Percentiles rank a stretch among this genome's conserved stretches.
Conservation (phyloP, 2,113 vertebrate species). For the Macrotus californicus region DNA sequence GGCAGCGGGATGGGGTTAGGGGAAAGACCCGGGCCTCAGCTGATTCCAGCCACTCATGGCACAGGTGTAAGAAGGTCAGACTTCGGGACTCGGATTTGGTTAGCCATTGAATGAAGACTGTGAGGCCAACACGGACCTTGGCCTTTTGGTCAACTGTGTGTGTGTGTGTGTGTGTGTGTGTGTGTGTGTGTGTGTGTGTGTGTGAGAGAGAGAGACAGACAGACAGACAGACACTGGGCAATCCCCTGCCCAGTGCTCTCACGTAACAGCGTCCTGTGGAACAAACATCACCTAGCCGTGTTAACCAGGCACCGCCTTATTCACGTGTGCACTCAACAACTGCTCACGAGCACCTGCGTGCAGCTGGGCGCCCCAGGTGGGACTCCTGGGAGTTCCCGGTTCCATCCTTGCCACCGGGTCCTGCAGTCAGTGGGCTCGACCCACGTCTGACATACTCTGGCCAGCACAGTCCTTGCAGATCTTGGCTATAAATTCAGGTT, state of each 20-base stretch:
- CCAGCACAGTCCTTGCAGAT: accelerated
- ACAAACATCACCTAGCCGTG: accelerated
- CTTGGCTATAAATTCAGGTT: background rate
- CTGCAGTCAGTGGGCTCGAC: too few species aligned
- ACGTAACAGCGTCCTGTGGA: background rate
- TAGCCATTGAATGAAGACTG: background rate
- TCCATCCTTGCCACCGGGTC: background rate
- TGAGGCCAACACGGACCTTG: background rate
- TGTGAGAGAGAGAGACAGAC: background rate
- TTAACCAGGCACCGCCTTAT: background rate
- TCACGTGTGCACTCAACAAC: accelerated
- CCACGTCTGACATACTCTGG: background rate
- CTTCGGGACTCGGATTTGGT: background rate
- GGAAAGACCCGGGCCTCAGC: background rate
- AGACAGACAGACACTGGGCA: too few species aligned
- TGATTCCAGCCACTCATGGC: too few species aligned
- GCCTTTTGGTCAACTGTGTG: background rate
- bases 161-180: too few species aligned
- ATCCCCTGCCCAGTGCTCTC: background rate
- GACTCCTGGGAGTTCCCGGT: background rate
- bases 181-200: background rate
- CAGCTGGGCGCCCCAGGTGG: accelerated
- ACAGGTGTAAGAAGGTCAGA: accelerated
- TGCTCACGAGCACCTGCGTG: too few species aligned
- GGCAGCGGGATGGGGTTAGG: too few species aligned